Evolutionary conservation across 2,797 vertebrate species (phyloP).

Genomic region (Caiman crocodilus): DNA sequence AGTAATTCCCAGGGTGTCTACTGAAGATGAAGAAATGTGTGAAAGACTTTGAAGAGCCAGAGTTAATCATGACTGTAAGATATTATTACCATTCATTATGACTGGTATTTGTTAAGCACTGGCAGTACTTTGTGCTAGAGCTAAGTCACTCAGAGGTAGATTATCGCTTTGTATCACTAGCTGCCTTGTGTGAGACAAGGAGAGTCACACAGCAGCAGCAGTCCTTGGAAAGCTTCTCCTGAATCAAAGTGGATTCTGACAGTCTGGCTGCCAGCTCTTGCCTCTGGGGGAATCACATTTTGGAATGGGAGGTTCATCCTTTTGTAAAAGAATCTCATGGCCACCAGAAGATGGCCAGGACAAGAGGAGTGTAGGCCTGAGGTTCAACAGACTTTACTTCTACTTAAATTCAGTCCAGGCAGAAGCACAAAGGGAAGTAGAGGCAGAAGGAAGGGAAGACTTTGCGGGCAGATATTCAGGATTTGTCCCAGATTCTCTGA

Average conservation of each 20-base stretch:
- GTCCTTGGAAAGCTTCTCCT: accelerated
- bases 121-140: neutral
- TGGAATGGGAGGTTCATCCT: neutral
- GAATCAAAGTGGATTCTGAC: neutral
- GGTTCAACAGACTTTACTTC: neutral
- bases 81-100: neutral
- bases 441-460: neutral
- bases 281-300: neutral
- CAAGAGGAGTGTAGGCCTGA: neutral
- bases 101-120: neutral
- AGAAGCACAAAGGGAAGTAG: neutral
- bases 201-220: neutral
- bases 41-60: neutral
- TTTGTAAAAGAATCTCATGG: neutral
- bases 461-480: neutral
- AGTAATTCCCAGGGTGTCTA: neutral
- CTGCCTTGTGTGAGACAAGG: neutral
- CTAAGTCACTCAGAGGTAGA: neutral
- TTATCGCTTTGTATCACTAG: neutral
- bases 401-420: neutral
- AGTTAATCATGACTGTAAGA: neutral
- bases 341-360: neutral
- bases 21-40: neutral
- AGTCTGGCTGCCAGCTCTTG: neutral
- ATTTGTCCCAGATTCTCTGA: neutral